phyloP scores from a whole-genome alignment of 2,113 vertebrate genomes.

The Corythaeola cristata region DNA sequence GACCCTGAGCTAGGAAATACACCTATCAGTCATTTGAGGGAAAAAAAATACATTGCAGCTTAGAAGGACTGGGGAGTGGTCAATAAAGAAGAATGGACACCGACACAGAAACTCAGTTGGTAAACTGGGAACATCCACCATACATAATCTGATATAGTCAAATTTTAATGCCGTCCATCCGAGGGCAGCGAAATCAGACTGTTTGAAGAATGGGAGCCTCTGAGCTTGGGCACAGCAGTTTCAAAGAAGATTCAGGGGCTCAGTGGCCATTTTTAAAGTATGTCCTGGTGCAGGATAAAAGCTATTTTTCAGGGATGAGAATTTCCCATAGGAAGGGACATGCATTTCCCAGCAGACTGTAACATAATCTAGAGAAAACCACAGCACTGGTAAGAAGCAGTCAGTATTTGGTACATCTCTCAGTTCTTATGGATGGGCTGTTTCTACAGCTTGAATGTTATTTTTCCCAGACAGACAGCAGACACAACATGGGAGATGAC shows the following conservation, averaged over 20 bases:
- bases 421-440: rapidly evolving
- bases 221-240: not conserved
- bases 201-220: not conserved
- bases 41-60: not conserved
- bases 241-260: not conserved
- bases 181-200: not conserved
- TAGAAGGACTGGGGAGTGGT: not conserved
- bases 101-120: not conserved
- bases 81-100: not conserved
- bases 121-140: not conserved
- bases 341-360: not conserved
- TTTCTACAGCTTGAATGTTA: not conserved
- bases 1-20: not conserved
- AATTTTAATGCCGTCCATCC: not conserved
- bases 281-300: not conserved
- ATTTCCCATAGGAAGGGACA: not conserved
- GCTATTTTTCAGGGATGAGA: not conserved
- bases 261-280: not conserved
- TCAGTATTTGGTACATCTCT: not conserved
- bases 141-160: not conserved
- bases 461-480: not conserved
- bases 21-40: not conserved
- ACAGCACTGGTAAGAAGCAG: not conserved
- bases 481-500: not conserved
- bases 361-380: not conserved